Evolutionary conservation across 2,888 invertebrate species (phyloP), one percentile per base, ranked within the genome.

Genomic region (Nysson spinosus): DNA sequence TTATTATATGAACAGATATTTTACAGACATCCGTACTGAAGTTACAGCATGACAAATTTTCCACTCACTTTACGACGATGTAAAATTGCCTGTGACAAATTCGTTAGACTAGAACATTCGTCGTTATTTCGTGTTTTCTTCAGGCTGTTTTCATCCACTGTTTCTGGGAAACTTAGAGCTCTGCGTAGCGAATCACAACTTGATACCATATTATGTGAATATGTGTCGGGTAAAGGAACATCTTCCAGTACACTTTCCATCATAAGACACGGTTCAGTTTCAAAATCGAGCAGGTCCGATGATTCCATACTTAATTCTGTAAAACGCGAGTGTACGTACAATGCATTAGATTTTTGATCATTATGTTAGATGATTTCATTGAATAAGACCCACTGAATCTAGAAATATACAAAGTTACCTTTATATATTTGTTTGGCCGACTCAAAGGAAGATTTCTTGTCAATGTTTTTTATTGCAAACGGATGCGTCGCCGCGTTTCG

Each of bases 201-300:
- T 50, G 92, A 92, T 16, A 92, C 89, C 90, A 92, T 90, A 81
- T 92, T 92, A 75, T 92, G 91, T 4, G 91, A 90, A 82, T 92
- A 91, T 9, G 91, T 91, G 78, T 92, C 92, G 0, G 90, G 91
- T 66, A 91, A 87, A 22, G 91, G 88, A 12, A 92, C 92, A 80
- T 92, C 92, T 84, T 92, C 92, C 62, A 91, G 78, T 20, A 92
- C 94, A 49, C 93, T 93, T 79, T 94, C 94, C 89, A 94, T 94
- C 90, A 94, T 94, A 16, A 95, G 88, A 77, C 94, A 93, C 0
- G 94, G 94, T 80, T 94, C 94, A 0, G 94, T 94, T 89, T 95
- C 95, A 0, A 94, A 94, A 85, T 95, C 94, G 28, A 95, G 88
- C 85, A 95, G 89, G 80, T 94, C 94, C 3, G 93, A 85, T 4